Percentiles rank a stretch among this genome's conserved stretches.
phyloP scores from a whole-genome alignment of 2,113 vertebrate genomes.

The Galemys pyrenaicus region DNA sequence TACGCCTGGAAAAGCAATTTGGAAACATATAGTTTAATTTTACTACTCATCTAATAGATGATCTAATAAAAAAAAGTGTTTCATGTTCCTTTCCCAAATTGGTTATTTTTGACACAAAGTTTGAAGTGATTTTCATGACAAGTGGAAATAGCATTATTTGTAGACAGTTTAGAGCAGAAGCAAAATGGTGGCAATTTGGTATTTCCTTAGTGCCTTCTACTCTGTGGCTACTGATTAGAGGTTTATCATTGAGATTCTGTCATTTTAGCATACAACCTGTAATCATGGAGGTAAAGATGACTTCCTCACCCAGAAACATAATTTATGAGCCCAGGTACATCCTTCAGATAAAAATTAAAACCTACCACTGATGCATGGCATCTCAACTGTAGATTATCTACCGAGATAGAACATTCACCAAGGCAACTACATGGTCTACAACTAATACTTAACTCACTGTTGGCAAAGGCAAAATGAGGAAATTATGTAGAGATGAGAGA shows the following conservation, averaged over 20 bases:
- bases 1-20: slow-evolving; percentile 11
- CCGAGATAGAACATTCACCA: slow-evolving; percentile 18
- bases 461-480: slow-evolving; percentile 63
- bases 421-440: not conserved
- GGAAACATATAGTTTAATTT: not conserved
- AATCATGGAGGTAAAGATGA: slow-evolving; percentile 20
- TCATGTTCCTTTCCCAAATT: not conserved
- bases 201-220: not conserved
- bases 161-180: not conserved
- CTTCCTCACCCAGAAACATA: not conserved
- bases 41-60: not conserved
- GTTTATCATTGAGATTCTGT: not conserved
- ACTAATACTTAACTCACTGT: slow-evolving; percentile 47
- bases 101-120: slow-evolving; percentile 1
- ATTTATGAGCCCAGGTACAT: slow-evolving; percentile 31
- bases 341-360: slow-evolving; percentile 49
- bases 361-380: not conserved
- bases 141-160: not conserved
- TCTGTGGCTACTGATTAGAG: not conserved
- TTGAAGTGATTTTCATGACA: slow-evolving; percentile 4
- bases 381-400: not conserved
- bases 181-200: not conserved
- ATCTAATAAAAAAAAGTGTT: not conserved
- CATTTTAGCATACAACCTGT: not conserved
- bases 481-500: slow-evolving; percentile 62